Evolutionary conservation across 1,140 invertebrate genomes (phyloP), one percentile per base, ranked within the genome.

Genomic region (Lepidurus couesii): DNA sequence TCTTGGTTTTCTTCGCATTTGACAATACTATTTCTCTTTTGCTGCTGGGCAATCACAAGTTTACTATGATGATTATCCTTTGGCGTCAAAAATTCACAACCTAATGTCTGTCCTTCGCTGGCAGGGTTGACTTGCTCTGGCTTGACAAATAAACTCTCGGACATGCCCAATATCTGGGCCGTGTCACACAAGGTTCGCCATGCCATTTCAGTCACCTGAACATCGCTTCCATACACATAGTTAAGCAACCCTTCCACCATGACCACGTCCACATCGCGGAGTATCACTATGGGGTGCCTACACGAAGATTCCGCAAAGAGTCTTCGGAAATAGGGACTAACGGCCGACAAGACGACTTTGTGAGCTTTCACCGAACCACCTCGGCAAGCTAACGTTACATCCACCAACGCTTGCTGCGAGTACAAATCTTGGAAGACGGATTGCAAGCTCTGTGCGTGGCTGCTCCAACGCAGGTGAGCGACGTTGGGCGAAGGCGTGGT

Each of bases 221-320:
- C 77, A n/a, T 80, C 79, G 16, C 76, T 77, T 42, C 79, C 93
- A 90, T 97, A 96, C 94, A 97, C 96, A 90, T 96, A 96, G 88
- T 95, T 93, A 84, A 96, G 91, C 84, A 97, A 90, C 81, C 93
- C 95, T 84, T 93, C 90, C 84, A 96, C 89, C 87, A 96, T 94
- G 82, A 90, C 88, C 86, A 94, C 93, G 84, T 92, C 90, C 83
- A 96, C 94, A 91, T 96, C 95, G 86, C 95, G 94, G 81, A 96
- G 89, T 84, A 96, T 95, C 84, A 96, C 93, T 84, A 96, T 95
- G 82, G 95, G 95, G 86, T 96, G 93, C 82, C 93, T 91, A 84
- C 91, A 93, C 81, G 94, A 93, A 43, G 45, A 34, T n/a, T 80
- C 80, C 34, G 42, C 75, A 24, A 81, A 74, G 11, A 81, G 75